Evolutionary conservation across 2,797 vertebrate genomes (phyloP), one percentile per base, ranked within the genome.

Genomic region (Leptodactylus fallax): DNA sequence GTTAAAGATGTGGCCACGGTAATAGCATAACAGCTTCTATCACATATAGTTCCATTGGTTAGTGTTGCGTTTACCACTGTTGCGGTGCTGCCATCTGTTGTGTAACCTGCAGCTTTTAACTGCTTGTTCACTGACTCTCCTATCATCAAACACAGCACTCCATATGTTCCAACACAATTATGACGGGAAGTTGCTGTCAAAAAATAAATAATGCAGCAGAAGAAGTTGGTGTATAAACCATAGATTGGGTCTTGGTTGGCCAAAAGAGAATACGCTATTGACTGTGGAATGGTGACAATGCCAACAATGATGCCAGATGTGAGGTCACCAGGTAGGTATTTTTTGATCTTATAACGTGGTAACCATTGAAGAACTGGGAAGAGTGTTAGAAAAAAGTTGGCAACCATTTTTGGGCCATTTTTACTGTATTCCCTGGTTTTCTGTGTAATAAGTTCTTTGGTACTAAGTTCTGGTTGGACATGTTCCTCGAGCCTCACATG

Each of bases 161-260:
- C 91, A 0, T 93, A 94, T 89, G 91, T 92, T 3, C 93, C 93
- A 76, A 93, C 87, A 0, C 5, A 89, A 88, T 92, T 93, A 83
- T 94, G 94, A 47, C 72, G 91, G 0, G 92, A 94, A 0, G 92
- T 94, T 69, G 91, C 91, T 90, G 86, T 23, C 2, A 79, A 55
- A 0, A 91, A 83, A 0, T 94, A 94, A 82, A 93, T 91, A 85
- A 94, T 86, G 47, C 63, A 90, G 90, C 92, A 92, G 90, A 94
- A 94, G 91, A 93, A 94, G 90, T 92, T 94, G 87, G 94, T 94
- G 86, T 94, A 94, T 79, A 94, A 82, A 79, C 94, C 91, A 0
- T 93, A 94, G 85, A 93, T 86, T 47, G 92, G 92, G 84, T 94
- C 92, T 86, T 93, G 92, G 89, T 58, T 94, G 85, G 93, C 93